These are phyloP conservation scores for Prinia subflava DNA, from an alignment of 2,113 vertebrate species.

Conservation along the genomic window DNA sequence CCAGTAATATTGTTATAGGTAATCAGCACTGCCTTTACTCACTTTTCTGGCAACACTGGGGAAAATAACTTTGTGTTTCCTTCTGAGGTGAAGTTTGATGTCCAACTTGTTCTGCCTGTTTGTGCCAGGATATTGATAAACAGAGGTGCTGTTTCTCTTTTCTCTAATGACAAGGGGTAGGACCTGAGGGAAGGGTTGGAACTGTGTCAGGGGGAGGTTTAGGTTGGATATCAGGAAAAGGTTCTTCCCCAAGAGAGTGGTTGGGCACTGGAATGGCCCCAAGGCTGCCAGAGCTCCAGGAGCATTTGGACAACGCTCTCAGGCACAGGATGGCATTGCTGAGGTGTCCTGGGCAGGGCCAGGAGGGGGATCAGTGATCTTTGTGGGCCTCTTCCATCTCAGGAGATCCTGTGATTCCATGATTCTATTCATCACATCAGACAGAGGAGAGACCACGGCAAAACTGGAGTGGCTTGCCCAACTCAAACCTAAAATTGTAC, in stretches of 20 bases:
- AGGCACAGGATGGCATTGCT: background rate
- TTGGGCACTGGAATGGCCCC: fast-evolving
- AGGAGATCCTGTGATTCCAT: background rate
- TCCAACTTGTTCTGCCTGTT: background rate
- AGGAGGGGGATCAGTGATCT: background rate
- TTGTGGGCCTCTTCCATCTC: background rate
- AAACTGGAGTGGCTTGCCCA: background rate
- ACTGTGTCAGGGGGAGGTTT: background rate
- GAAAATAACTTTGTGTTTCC: background rate
- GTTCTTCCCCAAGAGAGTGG: background rate
- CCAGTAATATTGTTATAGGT: background rate
- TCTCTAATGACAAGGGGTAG: background rate
- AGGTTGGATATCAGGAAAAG: background rate
- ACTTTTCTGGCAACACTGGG: background rate
- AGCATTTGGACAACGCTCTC: fast-evolving
- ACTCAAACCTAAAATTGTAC: background rate
- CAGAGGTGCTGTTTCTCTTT: background rate
- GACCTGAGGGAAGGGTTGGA: background rate
- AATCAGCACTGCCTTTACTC: background rate
- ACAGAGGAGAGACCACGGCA: background rate
- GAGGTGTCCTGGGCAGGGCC: background rate
- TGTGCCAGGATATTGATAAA: background rate
- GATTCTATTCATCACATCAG: background rate
- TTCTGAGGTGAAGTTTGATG: background rate
- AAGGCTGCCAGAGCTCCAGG: background rate